Evolutionary conservation across 2,113 vertebrate species (phyloP), one percentile per base, ranked within the genome.

Genomic region (Mellivora capensis): DNA sequence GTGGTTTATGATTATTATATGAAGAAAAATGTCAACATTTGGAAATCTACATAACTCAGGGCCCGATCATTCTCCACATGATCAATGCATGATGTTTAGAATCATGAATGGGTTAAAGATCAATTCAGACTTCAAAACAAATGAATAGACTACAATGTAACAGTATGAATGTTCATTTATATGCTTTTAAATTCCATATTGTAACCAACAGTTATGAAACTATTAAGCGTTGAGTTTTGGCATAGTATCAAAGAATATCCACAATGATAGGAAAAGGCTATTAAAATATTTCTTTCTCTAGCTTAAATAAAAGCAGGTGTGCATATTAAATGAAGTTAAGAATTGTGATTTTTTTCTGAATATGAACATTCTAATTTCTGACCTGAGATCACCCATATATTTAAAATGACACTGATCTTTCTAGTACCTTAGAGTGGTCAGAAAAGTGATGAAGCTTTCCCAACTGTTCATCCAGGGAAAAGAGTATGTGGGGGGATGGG

Each of bases 331-430:
- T 49, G 9, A 93, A 37, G 34, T 87, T 71, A 81, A 93, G 79
- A 94, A 80, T 62, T 95, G 15, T 85, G 54, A 76, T 80, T 80
- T 52, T 79, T 96, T 96, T 95, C 21, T 74, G 84, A 80, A 95
- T 37, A 54, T 52, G 25, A 39, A 11, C 61, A 42, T 62, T 95
- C 29, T 62, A 49, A 44, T 90, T 80, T 90, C 37, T 64, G 37
- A 91, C 54, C 69, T 25, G 57, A 90, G 81, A 62, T 23, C 67
- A 57, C 27, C 83, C 64, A 64, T 81, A 80, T 81, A 44, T 61
- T 81, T 93, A 85, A 92, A 86, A 90, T 6, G 42, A 87, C 27
- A 87, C 17, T 67, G 9, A 52, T 69, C 54, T 91, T 93, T 81
- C 25, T 54, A 81, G 47, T 52, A 62, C 52, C 13, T 37, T 81